A percentile compares a stretch with the other conserved stretches of the same genome.
Evolutionary conservation across 2,797 vertebrate species (phyloP).

Genomic region (Anguilla obscura): DNA sequence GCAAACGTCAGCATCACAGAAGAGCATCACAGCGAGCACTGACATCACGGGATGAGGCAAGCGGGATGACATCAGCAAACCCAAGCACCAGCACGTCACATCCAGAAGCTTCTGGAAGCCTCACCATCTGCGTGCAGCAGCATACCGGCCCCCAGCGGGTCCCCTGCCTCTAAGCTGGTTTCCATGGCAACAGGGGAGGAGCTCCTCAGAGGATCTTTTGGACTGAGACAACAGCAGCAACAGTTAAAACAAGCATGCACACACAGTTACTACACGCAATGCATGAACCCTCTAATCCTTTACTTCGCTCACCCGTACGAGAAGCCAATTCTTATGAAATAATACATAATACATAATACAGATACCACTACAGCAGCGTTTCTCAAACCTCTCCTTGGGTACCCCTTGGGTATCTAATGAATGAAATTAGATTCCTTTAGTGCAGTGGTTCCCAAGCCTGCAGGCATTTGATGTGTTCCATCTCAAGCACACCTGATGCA

Average conservation of each 20-base stretch:
- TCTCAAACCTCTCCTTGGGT: too few species aligned
- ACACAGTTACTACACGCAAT: neutral
- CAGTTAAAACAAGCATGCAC: neutral
- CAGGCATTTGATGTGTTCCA: too few species aligned
- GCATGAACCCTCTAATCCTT: too few species aligned
- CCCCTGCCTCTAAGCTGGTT: constrained; percentile 83
- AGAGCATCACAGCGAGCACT: neutral
- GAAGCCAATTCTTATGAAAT: neutral
- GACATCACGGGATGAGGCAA: too few species aligned
- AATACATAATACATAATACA: too few species aligned
- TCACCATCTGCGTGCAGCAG: constrained; percentile 81
- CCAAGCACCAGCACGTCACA: too few species aligned
- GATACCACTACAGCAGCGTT: neutral
- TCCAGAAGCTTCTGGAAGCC: constrained; percentile 35
- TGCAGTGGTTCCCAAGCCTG: too few species aligned
- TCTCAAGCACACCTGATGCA: too few species aligned
- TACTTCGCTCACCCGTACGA: neutral
- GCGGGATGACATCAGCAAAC: too few species aligned
- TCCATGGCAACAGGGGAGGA: constrained; percentile 98
- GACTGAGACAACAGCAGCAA: constrained; percentile 65
- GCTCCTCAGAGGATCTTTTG: constrained; percentile 89
- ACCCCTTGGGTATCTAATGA: too few species aligned
- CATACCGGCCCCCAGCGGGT: constrained; percentile 81
- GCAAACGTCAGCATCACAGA: neutral
- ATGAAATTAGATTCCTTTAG: too few species aligned